These are phyloP conservation scores for Punctoribates punctum DNA, from an alignment of 2,888 invertebrate species.

Conservation along the genomic window DNA sequence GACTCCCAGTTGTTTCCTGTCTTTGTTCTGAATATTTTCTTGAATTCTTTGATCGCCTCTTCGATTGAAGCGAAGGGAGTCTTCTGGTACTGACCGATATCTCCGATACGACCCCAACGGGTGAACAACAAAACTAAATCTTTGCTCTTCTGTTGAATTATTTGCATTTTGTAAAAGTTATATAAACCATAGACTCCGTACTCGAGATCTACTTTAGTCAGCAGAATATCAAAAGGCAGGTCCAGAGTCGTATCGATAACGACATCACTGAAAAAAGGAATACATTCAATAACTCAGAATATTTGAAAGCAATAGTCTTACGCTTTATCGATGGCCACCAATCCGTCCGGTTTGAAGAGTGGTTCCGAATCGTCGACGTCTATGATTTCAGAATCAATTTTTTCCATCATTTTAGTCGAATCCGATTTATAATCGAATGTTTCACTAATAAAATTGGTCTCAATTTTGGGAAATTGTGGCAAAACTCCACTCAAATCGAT, in stretches of 20 bases:
- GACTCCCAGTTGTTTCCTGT: slow-evolving; percentile 57
- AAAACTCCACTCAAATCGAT: neutral
- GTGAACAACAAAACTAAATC: slow-evolving; percentile 58
- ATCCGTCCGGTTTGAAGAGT: slow-evolving; percentile 50
- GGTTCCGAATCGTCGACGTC: slow-evolving; percentile 46
- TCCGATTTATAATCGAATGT: slow-evolving; percentile 17
- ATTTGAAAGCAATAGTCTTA: slow-evolving; percentile 34
- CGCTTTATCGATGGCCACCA: slow-evolving; percentile 49
- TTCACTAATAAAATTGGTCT: slow-evolving; percentile 27
- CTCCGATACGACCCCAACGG: slow-evolving; percentile 59
- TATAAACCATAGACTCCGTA: slow-evolving; percentile 56
- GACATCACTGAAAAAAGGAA: slow-evolving; percentile 51
- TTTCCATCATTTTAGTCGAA: slow-evolving; percentile 48
- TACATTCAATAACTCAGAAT: neutral
- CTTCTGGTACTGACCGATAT: slow-evolving; percentile 56
- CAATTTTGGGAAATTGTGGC: slow-evolving; percentile 15
- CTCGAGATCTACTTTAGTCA: slow-evolving; percentile 57
- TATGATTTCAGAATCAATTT: slow-evolving; percentile 47
- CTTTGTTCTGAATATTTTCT: slow-evolving; percentile 57
- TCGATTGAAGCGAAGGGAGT: slow-evolving; percentile 55
- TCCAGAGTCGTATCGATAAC: slow-evolving; percentile 52
- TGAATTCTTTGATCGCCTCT: slow-evolving; percentile 57
- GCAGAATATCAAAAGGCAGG: slow-evolving; percentile 55
- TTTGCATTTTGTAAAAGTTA: slow-evolving; percentile 60
- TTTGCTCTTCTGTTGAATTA: slow-evolving; percentile 53